Evolutionary conservation across 2,888 invertebrate genomes (phyloP).

Genomic region (Acanthoscelides obtectus): DNA sequence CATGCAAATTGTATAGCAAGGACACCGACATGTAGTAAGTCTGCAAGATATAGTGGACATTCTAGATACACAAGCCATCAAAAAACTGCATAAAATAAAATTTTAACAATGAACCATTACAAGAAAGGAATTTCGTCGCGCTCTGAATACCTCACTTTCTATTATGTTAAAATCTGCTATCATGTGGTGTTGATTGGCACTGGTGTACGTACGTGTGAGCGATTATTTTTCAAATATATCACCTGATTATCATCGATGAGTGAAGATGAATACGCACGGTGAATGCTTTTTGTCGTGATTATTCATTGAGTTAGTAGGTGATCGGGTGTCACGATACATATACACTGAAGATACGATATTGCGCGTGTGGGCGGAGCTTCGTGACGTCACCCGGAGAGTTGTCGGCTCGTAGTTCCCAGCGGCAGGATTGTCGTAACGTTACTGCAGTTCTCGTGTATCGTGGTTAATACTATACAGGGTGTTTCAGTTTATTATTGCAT

Average conservation of each 20-base stretch:
- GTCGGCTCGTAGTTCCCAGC: no score
- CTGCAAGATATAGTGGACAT: background rate
- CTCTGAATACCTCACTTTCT: constrained; percentile 29
- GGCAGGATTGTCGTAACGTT: no score
- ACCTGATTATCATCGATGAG: background rate
- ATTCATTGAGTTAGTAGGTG: background rate
- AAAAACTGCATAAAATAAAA: background rate
- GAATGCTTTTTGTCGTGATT: background rate
- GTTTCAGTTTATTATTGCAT: no score
- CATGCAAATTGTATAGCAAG: background rate
- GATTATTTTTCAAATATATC: background rate
- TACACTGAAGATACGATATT: no score
- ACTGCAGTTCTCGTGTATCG: no score
- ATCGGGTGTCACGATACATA: background rate
- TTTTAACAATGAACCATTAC: constrained; percentile 1
- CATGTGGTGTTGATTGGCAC: background rate
- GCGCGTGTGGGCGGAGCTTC: no score
- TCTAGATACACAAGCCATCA: background rate
- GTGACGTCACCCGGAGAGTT: no score
- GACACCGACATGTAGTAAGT: background rate
- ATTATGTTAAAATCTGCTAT: constrained; percentile 7
- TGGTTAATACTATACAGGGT: no score
- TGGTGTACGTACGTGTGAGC: background rate
- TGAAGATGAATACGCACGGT: background rate
- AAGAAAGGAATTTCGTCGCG: constrained; percentile 20